These are phyloP conservation scores for Micrasema longulum DNA, from an alignment of 1,140 invertebrate genomes.

Conservation along the genomic window DNA sequence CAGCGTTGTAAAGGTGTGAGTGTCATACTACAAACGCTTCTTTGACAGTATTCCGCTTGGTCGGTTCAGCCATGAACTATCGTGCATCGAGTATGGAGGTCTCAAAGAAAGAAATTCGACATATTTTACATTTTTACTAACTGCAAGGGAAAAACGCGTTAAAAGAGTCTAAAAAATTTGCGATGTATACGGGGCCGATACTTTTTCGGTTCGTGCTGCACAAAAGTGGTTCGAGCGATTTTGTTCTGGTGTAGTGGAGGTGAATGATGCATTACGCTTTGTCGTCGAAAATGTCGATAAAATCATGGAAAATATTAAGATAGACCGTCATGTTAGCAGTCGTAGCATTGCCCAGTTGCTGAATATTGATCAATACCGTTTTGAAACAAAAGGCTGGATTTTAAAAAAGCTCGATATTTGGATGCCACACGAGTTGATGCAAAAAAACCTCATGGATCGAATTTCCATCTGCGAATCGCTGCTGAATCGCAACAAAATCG, in stretches of 20 bases:
- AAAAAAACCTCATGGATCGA: constrained; percentile 13
- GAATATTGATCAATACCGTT: background rate
- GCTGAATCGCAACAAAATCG: constrained; percentile 29
- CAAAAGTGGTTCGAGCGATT: constrained; percentile 21
- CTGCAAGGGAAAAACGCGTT: too few relatives aligned
- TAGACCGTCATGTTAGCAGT: background rate
- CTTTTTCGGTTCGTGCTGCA: constrained; percentile 17
- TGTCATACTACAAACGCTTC: constrained; percentile 3
- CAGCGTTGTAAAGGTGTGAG: too few relatives aligned
- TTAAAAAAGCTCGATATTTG: too few relatives aligned
- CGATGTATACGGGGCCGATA: constrained; percentile 24
- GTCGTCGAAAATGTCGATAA: constrained; percentile 2
- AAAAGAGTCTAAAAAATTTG: constrained; percentile 16
- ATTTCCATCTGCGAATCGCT: constrained; percentile 29
- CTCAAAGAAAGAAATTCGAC: too few relatives aligned
- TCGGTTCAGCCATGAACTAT: constrained; percentile 42
- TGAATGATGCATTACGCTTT: too few relatives aligned
- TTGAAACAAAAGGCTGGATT: too few relatives aligned
- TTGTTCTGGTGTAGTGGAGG: too few relatives aligned
- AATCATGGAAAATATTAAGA: background rate
- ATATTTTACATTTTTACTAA: too few relatives aligned
- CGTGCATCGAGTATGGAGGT: background rate
- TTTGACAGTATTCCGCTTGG: constrained; percentile 42
- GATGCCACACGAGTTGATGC: too few relatives aligned
- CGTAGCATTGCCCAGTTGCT: background rate